A percentile compares a stretch with the other conserved stretches of the same genome.
These are phyloP conservation scores for Eospalax fontanierii DNA, from an alignment of 2,797 vertebrate species.

Conservation along the genomic window DNA sequence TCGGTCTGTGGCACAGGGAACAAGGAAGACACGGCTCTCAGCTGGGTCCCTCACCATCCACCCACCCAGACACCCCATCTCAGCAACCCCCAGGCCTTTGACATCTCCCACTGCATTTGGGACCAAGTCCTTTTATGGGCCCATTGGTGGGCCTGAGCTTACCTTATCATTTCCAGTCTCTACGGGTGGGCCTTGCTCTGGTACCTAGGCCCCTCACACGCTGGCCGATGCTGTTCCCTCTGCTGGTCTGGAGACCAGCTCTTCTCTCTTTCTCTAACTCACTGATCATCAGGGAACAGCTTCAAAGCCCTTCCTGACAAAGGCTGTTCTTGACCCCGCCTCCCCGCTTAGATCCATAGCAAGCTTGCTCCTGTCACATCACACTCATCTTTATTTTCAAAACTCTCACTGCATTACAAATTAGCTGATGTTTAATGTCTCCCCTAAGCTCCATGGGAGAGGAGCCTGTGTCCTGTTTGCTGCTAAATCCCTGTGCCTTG, in stretches of 20 bases:
- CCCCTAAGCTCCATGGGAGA: background rate
- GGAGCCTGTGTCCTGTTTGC: background rate
- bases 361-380: background rate
- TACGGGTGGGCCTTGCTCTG: background rate
- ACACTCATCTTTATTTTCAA: background rate
- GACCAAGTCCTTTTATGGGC: background rate
- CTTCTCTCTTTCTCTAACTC: background rate
- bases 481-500: background rate
- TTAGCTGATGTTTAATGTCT: background rate
- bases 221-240: background rate
- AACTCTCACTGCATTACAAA: background rate
- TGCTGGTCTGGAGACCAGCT: background rate
- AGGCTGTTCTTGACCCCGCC: background rate
- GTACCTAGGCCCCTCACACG: rapidly evolving
- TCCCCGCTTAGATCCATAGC: background rate
- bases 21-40: background rate
- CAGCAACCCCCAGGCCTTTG: background rate
- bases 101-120: background rate
- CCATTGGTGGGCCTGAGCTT: background rate
- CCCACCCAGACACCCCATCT: background rate
- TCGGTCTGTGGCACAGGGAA: slow-evolving; percentile 90
- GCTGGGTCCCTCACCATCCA: rapidly evolving
- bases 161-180: background rate
- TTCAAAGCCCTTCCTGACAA: slow-evolving; percentile 2
- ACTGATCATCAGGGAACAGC: background rate